phyloP scores from a whole-genome alignment of 2,888 invertebrate genomes.

The Hirtodrosophila histrioides region DNA sequence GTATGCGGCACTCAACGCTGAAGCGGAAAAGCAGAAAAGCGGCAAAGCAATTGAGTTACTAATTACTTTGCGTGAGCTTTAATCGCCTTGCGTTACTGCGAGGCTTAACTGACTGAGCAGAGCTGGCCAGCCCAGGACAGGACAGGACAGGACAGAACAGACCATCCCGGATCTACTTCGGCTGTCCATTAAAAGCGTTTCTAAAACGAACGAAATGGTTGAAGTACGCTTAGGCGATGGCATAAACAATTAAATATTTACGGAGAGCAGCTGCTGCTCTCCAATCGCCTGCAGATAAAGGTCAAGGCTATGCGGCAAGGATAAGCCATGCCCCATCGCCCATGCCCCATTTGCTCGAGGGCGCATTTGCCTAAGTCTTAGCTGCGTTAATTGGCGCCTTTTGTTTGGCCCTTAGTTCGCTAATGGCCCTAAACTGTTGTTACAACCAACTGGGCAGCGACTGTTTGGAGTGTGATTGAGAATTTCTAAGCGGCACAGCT shows the following conservation, averaged over 20 bases:
- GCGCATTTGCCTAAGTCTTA: conserved; percentile 59
- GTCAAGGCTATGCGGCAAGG: conserved; percentile 70
- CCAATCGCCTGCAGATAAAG: conserved; percentile 70
- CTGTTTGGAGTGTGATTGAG: conserved; percentile 67
- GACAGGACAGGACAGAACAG: too few relatives aligned
- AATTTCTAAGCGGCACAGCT: conserved; percentile 52
- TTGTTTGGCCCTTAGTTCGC: conserved; percentile 63
- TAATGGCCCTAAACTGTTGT: conserved; percentile 67
- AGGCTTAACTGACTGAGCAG: too few relatives aligned
- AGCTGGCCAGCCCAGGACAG: not conserved
- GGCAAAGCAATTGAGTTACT: conserved; percentile 75
- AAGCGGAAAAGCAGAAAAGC: conserved; percentile 10
- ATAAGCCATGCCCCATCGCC: conserved; percentile 1
- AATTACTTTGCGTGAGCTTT: conserved; percentile 75
- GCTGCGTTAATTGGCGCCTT: conserved; percentile 76
- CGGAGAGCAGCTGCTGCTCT: conserved; percentile 28
- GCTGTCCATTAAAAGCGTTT: conserved; percentile 72
- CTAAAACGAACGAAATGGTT: conserved; percentile 44
- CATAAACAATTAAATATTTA: conserved; percentile 80
- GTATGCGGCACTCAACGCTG: conserved; percentile 66
- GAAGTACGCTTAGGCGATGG: conserved; percentile 48
- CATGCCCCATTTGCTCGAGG: conserved; percentile 29
- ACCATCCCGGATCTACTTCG: conserved; percentile 1
- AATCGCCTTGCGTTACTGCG: conserved; percentile 47
- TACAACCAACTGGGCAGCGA: conserved; percentile 37